A percentile compares a stretch with the other conserved stretches of the same genome.
These are phyloP conservation scores for Eulemur macaco DNA, from an alignment of 2,113 vertebrate species.

Conservation along the genomic window DNA sequence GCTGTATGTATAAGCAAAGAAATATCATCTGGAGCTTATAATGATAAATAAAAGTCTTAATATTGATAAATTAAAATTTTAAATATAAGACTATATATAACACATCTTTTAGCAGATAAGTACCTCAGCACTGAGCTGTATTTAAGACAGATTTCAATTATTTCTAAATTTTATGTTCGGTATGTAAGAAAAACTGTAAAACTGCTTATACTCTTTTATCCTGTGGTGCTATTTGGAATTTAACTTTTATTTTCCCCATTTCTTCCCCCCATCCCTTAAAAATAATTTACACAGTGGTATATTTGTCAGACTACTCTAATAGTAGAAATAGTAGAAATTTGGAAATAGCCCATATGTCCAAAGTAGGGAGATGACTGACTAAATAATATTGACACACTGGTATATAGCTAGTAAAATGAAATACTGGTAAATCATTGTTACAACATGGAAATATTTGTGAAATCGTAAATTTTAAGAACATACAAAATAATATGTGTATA, in stretches of 20 bases:
- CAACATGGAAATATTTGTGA: conserved; percentile 39
- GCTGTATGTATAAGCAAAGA: not conserved
- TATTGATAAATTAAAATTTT: conserved; percentile 34
- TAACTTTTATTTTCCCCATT: conserved; percentile 5
- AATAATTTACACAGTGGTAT: not conserved
- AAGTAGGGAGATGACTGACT: not conserved
- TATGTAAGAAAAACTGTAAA: conserved; percentile 48
- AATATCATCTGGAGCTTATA: not conserved
- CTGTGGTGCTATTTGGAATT: not conserved
- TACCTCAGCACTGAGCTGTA: not conserved
- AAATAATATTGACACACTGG: conserved; percentile 4
- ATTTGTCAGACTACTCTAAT: conserved; percentile 4
- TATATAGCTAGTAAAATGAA: conserved; percentile 10
- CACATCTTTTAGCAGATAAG: not conserved
- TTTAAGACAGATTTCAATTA: conserved; percentile 9
- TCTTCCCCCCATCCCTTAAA: not conserved
- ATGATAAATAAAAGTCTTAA: conserved; percentile 27
- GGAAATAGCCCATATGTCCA: not conserved
- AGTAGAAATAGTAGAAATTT: conserved; percentile 43
- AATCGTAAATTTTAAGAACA: conserved; percentile 34
- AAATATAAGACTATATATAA: conserved; percentile 1
- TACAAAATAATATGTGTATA: not conserved
- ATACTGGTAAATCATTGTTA: conserved; percentile 16
- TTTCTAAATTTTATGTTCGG: not conserved
- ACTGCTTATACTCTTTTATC: not conserved